These are phyloP conservation scores for Arvicanthis niloticus DNA, from an alignment of 2,113 vertebrate species.

Conservation along the genomic window DNA sequence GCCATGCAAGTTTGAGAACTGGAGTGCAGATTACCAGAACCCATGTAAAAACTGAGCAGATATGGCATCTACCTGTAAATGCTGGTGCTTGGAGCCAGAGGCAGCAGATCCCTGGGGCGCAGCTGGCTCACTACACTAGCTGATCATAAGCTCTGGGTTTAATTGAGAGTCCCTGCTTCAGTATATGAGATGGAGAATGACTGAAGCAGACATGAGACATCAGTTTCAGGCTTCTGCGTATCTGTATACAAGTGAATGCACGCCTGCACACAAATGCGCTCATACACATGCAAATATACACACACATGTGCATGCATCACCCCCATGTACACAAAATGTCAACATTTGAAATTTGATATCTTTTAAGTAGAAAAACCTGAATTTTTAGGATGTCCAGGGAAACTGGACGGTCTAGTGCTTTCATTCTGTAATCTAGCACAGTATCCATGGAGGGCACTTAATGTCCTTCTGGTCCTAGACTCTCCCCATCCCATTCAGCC, in stretches of 20 bases:
- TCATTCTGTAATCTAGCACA: not conserved
- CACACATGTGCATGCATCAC: too few species aligned
- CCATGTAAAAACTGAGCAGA: not conserved
- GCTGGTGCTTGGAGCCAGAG: not conserved
- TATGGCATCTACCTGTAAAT: not conserved
- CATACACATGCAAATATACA: not conserved
- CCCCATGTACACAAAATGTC: not conserved
- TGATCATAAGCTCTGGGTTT: not conserved
- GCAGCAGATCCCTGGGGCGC: not conserved
- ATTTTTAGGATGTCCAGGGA: not conserved
- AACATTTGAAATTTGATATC: not conserved
- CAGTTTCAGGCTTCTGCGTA: not conserved
- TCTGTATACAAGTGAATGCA: not conserved
- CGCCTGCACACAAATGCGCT: too few species aligned
- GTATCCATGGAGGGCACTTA: not conserved
- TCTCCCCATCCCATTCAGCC: not conserved
- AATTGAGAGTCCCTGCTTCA: not conserved
- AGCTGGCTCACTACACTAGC: not conserved
- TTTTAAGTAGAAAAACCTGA: constrained; percentile 7
- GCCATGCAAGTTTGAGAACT: too few species aligned
- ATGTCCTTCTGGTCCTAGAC: not conserved
- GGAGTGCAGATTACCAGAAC: not conserved
- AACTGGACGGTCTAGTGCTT: not conserved
- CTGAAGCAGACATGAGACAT: not conserved
- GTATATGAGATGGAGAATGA: not conserved